phyloP scores from a whole-genome alignment of 2,797 vertebrate species.

The Falco biarmicus region DNA sequence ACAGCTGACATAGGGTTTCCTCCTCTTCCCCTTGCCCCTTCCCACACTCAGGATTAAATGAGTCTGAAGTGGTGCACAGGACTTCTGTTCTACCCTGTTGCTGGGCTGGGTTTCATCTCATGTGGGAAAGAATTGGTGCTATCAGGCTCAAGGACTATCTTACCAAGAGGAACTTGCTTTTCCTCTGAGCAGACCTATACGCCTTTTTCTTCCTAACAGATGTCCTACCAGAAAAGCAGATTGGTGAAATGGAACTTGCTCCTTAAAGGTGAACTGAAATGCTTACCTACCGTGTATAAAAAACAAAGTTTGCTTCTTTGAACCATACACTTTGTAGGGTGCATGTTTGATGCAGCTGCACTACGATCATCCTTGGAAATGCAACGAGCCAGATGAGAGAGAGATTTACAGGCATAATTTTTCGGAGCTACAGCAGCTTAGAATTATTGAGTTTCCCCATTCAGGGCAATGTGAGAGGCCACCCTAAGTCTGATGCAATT shows the following conservation, averaged over 20 bases:
- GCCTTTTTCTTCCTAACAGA: slow-evolving; percentile 13
- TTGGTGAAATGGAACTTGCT: not conserved
- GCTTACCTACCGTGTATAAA: not conserved
- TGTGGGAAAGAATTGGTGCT: not conserved
- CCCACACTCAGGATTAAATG: accelerated
- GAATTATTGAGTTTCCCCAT: slow-evolving; percentile 45
- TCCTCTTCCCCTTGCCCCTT: not conserved
- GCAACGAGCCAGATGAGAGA: not conserved
- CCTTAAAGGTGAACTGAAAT: not conserved
- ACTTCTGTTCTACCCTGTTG: not conserved
- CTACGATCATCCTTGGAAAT: not conserved
- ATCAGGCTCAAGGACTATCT: not conserved
- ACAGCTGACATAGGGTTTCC: slow-evolving; percentile 18
- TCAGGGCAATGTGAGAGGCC: slow-evolving; percentile 16
- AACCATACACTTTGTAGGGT: not conserved
- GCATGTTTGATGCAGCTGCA: not conserved
- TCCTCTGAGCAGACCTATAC: slow-evolving; percentile 1
- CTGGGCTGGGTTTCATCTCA: not conserved
- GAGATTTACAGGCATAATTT: slow-evolving; percentile 52
- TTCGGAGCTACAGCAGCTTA: not conserved
- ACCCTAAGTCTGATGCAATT: slow-evolving; percentile 42
- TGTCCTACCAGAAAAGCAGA: not conserved
- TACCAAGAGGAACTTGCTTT: not conserved
- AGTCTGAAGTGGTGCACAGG: not conserved
- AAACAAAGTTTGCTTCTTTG: slow-evolving; percentile 10